Conservation (phyloP, 2,113 vertebrate genomes). For the Xenopus laevis region DNA sequence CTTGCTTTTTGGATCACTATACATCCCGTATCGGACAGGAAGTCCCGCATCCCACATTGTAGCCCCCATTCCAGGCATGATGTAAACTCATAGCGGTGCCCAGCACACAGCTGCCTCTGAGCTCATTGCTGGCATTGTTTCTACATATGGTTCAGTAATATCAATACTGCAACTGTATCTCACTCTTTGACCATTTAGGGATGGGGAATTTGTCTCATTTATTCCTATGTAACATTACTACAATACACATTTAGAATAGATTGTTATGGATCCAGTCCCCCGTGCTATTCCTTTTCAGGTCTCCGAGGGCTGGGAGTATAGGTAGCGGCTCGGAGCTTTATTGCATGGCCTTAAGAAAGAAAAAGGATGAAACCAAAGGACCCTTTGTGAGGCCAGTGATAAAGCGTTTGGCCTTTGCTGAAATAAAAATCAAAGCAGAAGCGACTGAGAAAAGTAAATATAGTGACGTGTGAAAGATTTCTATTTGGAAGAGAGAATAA, state of each 20-base stretch:
- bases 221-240: background rate
- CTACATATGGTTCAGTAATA: constrained; percentile 1
- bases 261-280: background rate
- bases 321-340: background rate
- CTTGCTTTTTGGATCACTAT: background rate
- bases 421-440: no score
- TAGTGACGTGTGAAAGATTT: no score
- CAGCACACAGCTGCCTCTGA: background rate
- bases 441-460: no score
- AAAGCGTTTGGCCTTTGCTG: no score
- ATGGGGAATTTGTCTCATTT: background rate
- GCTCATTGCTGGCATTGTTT: constrained; percentile 6
- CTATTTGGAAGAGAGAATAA: no score
- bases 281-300: background rate
- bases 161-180: background rate
- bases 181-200: background rate
- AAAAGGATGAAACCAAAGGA: background rate
- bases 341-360: background rate
- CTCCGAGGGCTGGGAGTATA: background rate
- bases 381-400: background rate
- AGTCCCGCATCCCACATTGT: background rate
- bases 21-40: background rate
- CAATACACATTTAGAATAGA: background rate
- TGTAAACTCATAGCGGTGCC: background rate
- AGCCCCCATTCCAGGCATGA: background rate